Conservation (phyloP, 2,888 invertebrate genomes). For the Lithophane ornitopus region DNA sequence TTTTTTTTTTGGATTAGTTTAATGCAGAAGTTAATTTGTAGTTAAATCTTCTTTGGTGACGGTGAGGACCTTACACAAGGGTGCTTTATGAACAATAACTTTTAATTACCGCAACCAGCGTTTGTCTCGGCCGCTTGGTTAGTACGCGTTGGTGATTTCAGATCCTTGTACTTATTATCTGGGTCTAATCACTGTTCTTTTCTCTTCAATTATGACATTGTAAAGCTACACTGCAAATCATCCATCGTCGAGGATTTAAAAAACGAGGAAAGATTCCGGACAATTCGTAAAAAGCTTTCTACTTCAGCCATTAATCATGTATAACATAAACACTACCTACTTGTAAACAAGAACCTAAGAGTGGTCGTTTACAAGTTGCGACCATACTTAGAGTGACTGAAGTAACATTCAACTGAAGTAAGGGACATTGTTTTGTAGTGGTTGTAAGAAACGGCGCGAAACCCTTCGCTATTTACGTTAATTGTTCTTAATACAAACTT, state of each 20-base stretch:
- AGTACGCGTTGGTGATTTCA: not conserved
- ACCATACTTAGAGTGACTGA: constrained; percentile 28
- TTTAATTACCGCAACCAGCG: not conserved
- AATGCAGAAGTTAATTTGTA: not conserved
- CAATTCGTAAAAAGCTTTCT: not conserved
- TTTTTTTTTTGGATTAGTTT: not conserved
- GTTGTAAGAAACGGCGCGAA: constrained; percentile 43
- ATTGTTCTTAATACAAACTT: constrained; percentile 43
- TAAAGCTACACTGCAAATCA: not conserved
- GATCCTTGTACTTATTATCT: not conserved
- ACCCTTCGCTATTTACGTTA: constrained; percentile 52
- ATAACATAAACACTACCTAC: constrained; percentile 3
- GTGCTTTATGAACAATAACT: not conserved
- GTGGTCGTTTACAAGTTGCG: constrained; percentile 36
- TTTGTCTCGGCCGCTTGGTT: not conserved
- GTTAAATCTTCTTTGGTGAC: not conserved
- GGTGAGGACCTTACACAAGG: not conserved
- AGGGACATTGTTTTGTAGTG: constrained; percentile 54
- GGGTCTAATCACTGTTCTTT: not conserved
- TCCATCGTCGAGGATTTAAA: not conserved
- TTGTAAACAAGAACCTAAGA: constrained; percentile 40
- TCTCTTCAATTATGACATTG: not conserved
- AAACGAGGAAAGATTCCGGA: not conserved
- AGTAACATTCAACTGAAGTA: constrained; percentile 32
- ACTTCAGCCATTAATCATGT: constrained; percentile 18